Base-by-base conservation (phyloP, 2,888 invertebrate genomes). In the Cephus pulcher region DNA sequence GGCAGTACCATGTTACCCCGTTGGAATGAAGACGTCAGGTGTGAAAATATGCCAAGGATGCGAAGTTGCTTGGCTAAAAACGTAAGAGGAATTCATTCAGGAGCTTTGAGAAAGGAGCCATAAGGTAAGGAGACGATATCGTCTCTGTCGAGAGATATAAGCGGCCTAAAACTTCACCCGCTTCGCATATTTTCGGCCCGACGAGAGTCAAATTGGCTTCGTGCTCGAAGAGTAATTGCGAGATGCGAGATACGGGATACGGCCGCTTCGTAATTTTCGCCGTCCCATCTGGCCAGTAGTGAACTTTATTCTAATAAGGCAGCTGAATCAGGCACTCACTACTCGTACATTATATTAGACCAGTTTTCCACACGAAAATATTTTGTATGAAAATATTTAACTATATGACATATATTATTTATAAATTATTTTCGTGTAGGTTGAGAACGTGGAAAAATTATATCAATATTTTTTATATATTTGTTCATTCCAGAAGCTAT, bases 161-260 rank as follows among this genome's bases (percentile, higher is more conserved):
- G 71, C 33, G 71, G 32, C 33, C 71, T 33, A 70, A 70, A 70
- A 70, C 71, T 70, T 33, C 15, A 70, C 32, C 71, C 71, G 71
- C 33, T 33, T 84, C 83, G 80, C 80, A 79, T 81, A 81, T 85
- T 85, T 86, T 80, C 81, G 80, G 77, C 79, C 73, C 82, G 84
- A 81, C 82, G 79, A 40, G 40, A 80, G 78, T 79, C 80, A 80
- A 82, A 86, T 86, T 86, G 82, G 85, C 81, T 82, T 75, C 82
- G 79, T 75, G 85, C 76, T 81, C 80, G 81, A 84, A 82, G 82
- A 86, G 86, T 86, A 86, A 86, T 86, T 86, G 84, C 86, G 80
- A 85, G 86, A 86, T 86, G 80, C 78, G 80, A 86, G 86, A 86
- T 86, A 86, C 76, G 68, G 75, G 71, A 69, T 70, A 40, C 35